These are phyloP conservation scores for Crocallis elinguaria DNA, from an alignment of 2,888 invertebrate species.

Conservation along the genomic window DNA sequence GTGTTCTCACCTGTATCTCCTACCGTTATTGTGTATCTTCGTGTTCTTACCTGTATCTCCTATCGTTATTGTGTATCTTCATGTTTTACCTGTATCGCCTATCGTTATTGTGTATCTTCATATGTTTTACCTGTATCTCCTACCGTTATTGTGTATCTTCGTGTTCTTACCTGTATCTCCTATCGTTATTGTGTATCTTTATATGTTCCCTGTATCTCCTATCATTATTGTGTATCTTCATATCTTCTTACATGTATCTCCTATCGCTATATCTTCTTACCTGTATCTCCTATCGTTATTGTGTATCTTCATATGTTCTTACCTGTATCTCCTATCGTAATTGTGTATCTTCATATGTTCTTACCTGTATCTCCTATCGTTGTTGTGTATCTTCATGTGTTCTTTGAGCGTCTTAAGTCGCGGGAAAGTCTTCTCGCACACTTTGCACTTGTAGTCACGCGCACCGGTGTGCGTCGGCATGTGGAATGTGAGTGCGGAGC, in stretches of 20 bases:
- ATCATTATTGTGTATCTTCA: background rate
- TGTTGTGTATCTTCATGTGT: slow-evolving; percentile 77
- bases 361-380: slow-evolving; percentile 73
- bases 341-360: too few species aligned
- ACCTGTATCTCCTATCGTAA: background rate
- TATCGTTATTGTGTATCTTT: too few species aligned
- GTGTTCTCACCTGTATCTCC: too few species aligned
- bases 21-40: too few species aligned
- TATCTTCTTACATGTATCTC: background rate
- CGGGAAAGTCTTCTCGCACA: slow-evolving; percentile 80
- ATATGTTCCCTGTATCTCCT: background rate
- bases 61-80: background rate
- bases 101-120: too few species aligned
- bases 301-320: slow-evolving; percentile 79
- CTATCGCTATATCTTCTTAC: background rate
- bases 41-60: background rate
- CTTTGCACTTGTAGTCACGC: slow-evolving; percentile 73
- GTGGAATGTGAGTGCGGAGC: slow-evolving; percentile 71
- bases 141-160: too few species aligned
- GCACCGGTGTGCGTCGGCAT: slow-evolving; percentile 80
- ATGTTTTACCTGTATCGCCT: too few species aligned
- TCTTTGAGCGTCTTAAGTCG: slow-evolving; percentile 69
- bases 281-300: slow-evolving; percentile 67
- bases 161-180: too few species aligned
- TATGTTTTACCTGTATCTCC: too few species aligned